These are phyloP conservation scores for Hipparchia semele DNA, from an alignment of 2,888 invertebrate species.

Conservation along the genomic window DNA sequence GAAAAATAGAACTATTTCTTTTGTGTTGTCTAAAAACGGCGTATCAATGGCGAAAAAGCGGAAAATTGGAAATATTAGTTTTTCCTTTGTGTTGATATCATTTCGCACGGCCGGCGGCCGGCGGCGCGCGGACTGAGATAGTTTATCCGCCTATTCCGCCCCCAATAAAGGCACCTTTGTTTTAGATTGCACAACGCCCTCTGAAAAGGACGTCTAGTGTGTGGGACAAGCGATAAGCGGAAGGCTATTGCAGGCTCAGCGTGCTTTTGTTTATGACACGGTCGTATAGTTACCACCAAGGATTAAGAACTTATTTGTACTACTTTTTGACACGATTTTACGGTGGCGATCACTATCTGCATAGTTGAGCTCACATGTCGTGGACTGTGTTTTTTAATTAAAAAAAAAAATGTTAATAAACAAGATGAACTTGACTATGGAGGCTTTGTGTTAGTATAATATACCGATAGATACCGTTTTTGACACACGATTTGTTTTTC, in stretches of 20 bases:
- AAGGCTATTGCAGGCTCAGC: neutral
- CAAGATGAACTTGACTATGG: too few relatives aligned
- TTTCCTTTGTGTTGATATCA: constrained; percentile 28
- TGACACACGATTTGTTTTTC: too few relatives aligned
- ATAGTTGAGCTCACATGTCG: too few relatives aligned
- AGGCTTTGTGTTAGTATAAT: too few relatives aligned
- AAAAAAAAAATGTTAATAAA: too few relatives aligned
- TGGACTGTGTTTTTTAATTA: too few relatives aligned
- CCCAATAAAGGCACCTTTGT: constrained; percentile 23
- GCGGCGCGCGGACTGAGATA: constrained; percentile 11
- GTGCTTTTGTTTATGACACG: too few relatives aligned
- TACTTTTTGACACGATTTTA: too few relatives aligned
- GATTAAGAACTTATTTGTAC: too few relatives aligned
- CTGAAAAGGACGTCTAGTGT: constrained; percentile 15
- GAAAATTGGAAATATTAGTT: constrained; percentile 15
- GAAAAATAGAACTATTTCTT: neutral
- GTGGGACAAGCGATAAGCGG: constrained; percentile 1
- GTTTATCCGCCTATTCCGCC: constrained; percentile 27
- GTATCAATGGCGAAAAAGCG: neutral
- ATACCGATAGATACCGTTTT: too few relatives aligned
- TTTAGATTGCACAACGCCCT: constrained; percentile 26
- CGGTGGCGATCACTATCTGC: too few relatives aligned
- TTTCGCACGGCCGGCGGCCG: constrained; percentile 14
- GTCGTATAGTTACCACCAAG: too few relatives aligned
- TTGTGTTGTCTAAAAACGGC: neutral